phyloP scores from a whole-genome alignment of 2,797 vertebrate species.

The Argyrosomus regius region DNA sequence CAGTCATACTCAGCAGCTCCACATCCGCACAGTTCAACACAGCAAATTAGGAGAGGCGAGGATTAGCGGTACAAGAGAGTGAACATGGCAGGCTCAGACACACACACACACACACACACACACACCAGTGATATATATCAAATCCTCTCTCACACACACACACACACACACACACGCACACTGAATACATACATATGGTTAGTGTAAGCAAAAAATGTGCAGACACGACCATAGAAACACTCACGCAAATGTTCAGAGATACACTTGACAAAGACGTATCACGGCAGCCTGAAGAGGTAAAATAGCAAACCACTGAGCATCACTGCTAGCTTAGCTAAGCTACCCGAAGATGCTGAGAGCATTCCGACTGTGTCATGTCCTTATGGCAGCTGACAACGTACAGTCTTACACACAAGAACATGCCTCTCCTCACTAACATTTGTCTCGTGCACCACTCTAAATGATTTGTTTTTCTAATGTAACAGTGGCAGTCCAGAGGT shows the following conservation, averaged over 20 bases:
- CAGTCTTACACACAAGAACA: slow-evolving; percentile 35
- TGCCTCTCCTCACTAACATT: slow-evolving; percentile 38
- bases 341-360: slow-evolving; percentile 46
- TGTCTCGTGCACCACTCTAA: slow-evolving; percentile 53
- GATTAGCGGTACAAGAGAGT: slow-evolving; percentile 79
- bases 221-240: slow-evolving; percentile 37
- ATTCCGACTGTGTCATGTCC: slow-evolving; percentile 63
- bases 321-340: slow-evolving; percentile 55
- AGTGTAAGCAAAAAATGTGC: slow-evolving; percentile 56
- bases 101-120: slow-evolving; percentile 53
- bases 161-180: slow-evolving; percentile 10
- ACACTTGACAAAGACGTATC: slow-evolving; percentile 55
- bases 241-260: slow-evolving; percentile 51
- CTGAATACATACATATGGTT: slow-evolving; percentile 53
- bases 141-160: slow-evolving; percentile 15
- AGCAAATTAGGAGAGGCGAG: slow-evolving; percentile 82
- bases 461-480: slow-evolving; percentile 72
- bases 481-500: slow-evolving; percentile 72
- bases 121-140: slow-evolving; percentile 30
- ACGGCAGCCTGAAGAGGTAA: slow-evolving; percentile 60
- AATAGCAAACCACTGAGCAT: slow-evolving; percentile 54
- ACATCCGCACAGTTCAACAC: slow-evolving; percentile 74
- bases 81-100: slow-evolving; percentile 75
- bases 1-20: slow-evolving; percentile 76
- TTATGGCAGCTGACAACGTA: slow-evolving; percentile 63